Evolutionary conservation across 2,113 vertebrate species (phyloP), one percentile per base, ranked within the genome.

Genomic region (Pseudorhombus dupliciocellatus): DNA sequence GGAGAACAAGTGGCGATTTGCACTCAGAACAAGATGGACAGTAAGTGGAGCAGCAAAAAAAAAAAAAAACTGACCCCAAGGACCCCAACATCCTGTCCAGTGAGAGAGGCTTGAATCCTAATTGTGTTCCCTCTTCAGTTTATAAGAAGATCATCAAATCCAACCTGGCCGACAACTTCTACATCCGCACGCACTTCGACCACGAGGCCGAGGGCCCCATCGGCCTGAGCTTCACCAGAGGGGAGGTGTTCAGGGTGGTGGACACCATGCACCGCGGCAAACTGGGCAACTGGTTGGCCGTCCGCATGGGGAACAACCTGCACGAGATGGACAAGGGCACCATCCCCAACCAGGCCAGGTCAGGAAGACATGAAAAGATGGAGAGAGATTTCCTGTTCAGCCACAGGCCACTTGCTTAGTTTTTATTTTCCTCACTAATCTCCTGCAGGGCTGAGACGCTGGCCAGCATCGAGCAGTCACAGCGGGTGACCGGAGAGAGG

Each of bases 171-270:
- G 98, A 99, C 80, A 98, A 96, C 0, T 99, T 99, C 89, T 97
- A 97, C 83, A 91, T 99, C 84, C 96, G 98, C 40, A 95, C 96
- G 0, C 98, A 99, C 89, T 99, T 97, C 52, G 97, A 98, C 81
- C 94, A 97, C 0, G 95, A 97, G 77, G 90, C 95, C 0, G 95
- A 96, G 0, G 77, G 83, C 0, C 92, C 90, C 0, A 90, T 89
- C 0, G 94, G 94, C 25, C 90, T 99, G 86, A 94, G 92, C 90
- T 98, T 99, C 28, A 92, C 92, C 16, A 92, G 97, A 0, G 98
- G 98, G 0, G 96, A 99, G 0, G 90, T 99, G 79, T 98, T 99
- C 93, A 94, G 97, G 0, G 96, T 99, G 64, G 67, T 98, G 84
- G 97, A 99, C 90, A 98, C 98, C 0, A 93, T 98, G 94, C 91